These are phyloP conservation scores for Calyptomena viridis DNA, from an alignment of 2,113 vertebrate genomes.

Conservation along the genomic window DNA sequence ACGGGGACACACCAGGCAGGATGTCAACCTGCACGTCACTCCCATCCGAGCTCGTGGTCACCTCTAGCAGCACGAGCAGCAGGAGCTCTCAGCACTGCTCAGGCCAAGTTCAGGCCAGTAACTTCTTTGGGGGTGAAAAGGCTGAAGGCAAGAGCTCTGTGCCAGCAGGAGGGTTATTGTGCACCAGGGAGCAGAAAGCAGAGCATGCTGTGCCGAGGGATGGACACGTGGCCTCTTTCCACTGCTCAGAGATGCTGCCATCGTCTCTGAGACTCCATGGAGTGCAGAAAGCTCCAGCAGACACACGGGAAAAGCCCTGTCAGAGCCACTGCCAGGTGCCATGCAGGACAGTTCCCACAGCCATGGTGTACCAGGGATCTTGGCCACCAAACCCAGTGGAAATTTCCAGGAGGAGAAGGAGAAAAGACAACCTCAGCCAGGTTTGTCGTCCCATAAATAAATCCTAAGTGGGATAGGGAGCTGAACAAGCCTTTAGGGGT, in stretches of 20 bases:
- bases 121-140: not conserved
- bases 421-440: not conserved
- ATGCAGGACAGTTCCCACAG: not conserved
- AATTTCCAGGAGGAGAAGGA: not conserved
- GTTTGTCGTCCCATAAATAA: not conserved
- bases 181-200: not conserved
- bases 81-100: not conserved
- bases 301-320: not conserved
- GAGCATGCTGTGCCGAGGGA: not conserved
- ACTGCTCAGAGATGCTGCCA: not conserved
- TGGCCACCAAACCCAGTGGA: not conserved
- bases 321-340: not conserved
- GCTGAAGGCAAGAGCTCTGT: not conserved
- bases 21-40: not conserved
- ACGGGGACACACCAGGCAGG: fast-evolving
- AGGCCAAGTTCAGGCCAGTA: not conserved
- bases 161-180: not conserved
- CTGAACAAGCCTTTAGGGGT: not conserved
- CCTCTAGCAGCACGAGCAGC: not conserved
- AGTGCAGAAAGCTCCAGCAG: not conserved
- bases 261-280: fast-evolving
- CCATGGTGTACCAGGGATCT: fast-evolving
- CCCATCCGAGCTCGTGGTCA: fast-evolving
- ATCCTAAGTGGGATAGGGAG: fast-evolving
- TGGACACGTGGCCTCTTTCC: not conserved